Percentiles rank a stretch among this genome's conserved stretches.
Conservation (phyloP, 2,113 vertebrate genomes). For the Pteropus alecto region DNA sequence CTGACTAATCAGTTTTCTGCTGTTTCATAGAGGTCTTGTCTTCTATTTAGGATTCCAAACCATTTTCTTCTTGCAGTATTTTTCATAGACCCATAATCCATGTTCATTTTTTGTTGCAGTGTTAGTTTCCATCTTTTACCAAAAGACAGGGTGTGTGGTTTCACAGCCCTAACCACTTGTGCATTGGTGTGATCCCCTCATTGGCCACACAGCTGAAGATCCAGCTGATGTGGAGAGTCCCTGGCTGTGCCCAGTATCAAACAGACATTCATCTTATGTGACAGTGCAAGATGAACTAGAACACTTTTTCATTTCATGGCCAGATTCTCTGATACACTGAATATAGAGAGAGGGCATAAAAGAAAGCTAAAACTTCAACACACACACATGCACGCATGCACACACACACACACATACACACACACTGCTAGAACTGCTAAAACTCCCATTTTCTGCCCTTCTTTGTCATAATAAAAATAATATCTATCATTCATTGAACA, state of each 20-base stretch:
- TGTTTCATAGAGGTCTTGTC: not conserved
- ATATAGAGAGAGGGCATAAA: not conserved
- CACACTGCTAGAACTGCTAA: not conserved
- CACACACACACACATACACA: not conserved
- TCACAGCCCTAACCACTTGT: not conserved
- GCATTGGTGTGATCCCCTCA: not conserved
- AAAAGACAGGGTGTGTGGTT: not conserved
- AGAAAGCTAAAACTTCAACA: not conserved
- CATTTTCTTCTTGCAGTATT: not conserved
- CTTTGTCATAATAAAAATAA: not conserved
- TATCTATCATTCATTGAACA: not conserved
- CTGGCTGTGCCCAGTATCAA: not conserved
- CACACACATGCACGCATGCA: not conserved
- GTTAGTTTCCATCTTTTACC: not conserved
- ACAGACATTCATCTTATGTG: not conserved
- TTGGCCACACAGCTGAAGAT: not conserved
- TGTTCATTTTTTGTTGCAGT: not conserved
- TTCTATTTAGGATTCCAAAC: constrained; percentile 3
- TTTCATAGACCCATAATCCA: not conserved
- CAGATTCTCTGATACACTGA: not conserved
- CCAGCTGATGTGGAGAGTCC: not conserved
- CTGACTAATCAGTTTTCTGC: not conserved
- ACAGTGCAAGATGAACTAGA: not conserved
- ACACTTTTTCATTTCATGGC: not conserved
- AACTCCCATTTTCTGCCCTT: not conserved